Base-by-base conservation (phyloP, 2,113 vertebrate genomes). In the Columba livia region DNA sequence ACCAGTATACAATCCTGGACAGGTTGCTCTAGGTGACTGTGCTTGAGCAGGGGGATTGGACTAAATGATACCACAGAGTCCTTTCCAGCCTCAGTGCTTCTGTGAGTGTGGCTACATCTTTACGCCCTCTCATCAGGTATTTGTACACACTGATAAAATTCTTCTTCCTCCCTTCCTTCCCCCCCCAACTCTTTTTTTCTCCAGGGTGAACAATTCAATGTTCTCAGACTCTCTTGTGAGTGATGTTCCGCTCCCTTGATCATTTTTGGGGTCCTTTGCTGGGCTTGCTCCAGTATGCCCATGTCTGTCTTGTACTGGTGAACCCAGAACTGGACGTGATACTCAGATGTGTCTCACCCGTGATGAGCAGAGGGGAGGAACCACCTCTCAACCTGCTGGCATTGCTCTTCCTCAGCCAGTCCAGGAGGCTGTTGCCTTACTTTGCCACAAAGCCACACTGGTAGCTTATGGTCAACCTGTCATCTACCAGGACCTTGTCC, bases 101-200 rank as follows among this genome's bases (percentile, higher is more conserved):
- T 56, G 23, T 36, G 57, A 64, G 40, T 14, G n/a, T 69, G 29
- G 12, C 50, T 56, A 40, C 50, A 7, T 62, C 4, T 71, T 62
- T 62, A 40, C 5, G 48, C 28, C 2, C 6, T 50, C 19, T 36
- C 10, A 14, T 28, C 14, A 44, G 21, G 14, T 66, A 15, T 32
- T 51, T 66, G 28, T 38, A 29, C 16, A 25, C 18, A 47, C 44
- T 47, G 44, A 47, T 47, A 47, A 47, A 47, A 47, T 47, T 47
- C 7, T 19, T 47, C 32, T 48, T 44, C 9, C 10, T 48, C 65
- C 9, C 10, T 18, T 14, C 8, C 3, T 1, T 8, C 14, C 5
- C 10, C 1, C 3, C 24, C 11, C 5, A 8, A 1, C 2, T 24
- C 44, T 58, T 17, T 8, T 62, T 24, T 36, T 56, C 12, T 60